Percentiles rank a stretch among this genome's conserved stretches.
Conservation (phyloP, 2,113 vertebrate species). For the Dryoscopus gambensis region DNA sequence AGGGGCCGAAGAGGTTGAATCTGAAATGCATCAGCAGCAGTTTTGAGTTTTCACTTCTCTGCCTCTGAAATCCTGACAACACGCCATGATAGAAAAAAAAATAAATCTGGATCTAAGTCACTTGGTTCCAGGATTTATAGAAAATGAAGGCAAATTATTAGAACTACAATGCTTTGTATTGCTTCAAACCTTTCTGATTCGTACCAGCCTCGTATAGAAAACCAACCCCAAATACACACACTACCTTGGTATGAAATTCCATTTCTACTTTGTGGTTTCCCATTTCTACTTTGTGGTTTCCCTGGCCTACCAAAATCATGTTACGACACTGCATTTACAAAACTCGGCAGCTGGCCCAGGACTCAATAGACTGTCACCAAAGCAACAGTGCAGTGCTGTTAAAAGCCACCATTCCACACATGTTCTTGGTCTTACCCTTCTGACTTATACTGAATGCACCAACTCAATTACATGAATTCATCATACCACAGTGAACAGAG, state of each 20-base stretch:
- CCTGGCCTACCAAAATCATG: neutral
- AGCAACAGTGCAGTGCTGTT: neutral
- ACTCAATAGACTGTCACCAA: neutral
- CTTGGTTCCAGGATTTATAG: neutral
- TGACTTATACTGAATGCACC: neutral
- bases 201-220: neutral
- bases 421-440: neutral
- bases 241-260: neutral
- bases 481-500: neutral
- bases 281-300: neutral
- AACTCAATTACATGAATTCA: neutral
- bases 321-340: neutral
- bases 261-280: neutral
- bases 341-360: neutral
- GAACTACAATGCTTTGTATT: neutral
- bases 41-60: neutral
- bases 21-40: neutral
- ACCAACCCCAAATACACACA: accelerated
- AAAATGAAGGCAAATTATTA: neutral
- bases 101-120: neutral
- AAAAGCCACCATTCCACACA: neutral
- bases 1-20: neutral
- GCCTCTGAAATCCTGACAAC: neutral
- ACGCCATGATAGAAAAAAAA: neutral
- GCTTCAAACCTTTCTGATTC: neutral